These are phyloP conservation scores for Pristionchus entomophagus DNA, from an alignment of 2,888 invertebrate genomes.

Conservation along the genomic window DNA sequence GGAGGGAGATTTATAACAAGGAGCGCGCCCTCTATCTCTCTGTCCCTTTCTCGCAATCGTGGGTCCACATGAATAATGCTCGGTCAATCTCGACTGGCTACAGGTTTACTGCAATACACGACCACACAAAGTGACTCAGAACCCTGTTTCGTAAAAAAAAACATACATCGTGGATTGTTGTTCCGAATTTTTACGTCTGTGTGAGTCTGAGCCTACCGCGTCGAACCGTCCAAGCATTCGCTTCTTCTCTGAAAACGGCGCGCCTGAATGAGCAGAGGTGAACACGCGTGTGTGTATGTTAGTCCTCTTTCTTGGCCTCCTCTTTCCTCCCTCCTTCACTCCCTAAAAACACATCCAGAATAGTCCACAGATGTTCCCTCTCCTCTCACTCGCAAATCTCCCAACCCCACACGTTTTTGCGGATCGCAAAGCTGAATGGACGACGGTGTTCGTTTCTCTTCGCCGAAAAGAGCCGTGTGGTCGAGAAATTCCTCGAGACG, in stretches of 20 bases:
- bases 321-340: not conserved
- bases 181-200: too few species aligned
- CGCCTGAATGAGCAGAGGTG: not conserved
- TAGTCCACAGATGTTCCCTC: not conserved
- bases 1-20: slow-evolving; percentile 40
- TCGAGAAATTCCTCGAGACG: too few species aligned
- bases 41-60: not conserved
- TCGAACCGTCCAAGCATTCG: not conserved
- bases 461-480: too few species aligned
- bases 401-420: not conserved
- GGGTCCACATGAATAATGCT: slow-evolving; percentile 1
- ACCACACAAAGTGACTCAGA: too few species aligned
- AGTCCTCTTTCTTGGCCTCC: not conserved
- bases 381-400: not conserved
- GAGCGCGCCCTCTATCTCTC: not conserved
- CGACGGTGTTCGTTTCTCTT: not conserved
- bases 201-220: too few species aligned
- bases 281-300: not conserved
- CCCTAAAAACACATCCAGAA: slow-evolving; percentile 2
- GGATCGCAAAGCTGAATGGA: not conserved
- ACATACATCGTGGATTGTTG: too few species aligned
- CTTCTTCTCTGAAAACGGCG: slow-evolving; percentile 22
- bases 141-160: too few species aligned
- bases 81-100: not conserved
- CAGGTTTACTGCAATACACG: not conserved